phyloP scores from a whole-genome alignment of 2,113 vertebrate species.

The Pomatostomus ruficeps region DNA sequence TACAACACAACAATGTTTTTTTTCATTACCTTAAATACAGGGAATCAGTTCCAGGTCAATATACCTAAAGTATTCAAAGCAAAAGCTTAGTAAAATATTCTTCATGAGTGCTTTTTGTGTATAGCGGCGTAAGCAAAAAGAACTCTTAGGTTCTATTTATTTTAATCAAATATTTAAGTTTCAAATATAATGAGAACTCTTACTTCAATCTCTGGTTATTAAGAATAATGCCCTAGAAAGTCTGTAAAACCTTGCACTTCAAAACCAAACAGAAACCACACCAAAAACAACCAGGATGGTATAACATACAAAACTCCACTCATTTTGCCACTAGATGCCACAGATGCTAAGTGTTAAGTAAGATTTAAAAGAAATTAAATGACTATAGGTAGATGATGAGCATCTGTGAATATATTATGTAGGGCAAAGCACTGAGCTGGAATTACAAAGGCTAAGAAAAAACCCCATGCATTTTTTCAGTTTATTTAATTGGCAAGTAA shows the following conservation, averaged over 20 bases:
- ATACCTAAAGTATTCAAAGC: not conserved
- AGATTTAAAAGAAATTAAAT: not conserved
- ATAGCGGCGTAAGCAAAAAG: not conserved
- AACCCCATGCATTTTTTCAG: not conserved
- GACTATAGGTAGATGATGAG: not conserved
- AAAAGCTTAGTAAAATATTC: not conserved
- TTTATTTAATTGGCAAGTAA: not conserved
- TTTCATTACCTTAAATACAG: not conserved
- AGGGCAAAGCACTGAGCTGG: not conserved
- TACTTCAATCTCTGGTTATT: not conserved
- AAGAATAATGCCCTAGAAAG: not conserved
- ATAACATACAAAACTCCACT: not conserved
- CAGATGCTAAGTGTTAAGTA: not conserved
- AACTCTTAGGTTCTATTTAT: not conserved
- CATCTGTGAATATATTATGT: not conserved
- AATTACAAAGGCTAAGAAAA: not conserved
- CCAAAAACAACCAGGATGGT: not conserved
- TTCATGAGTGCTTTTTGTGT: not conserved
- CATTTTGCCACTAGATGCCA: not conserved
- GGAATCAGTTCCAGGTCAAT: not conserved
- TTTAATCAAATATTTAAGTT: not conserved
- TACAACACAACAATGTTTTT: not conserved
- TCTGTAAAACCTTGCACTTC: not conserved
- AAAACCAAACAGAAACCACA: not conserved
- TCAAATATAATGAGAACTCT: not conserved